Evolutionary conservation across 2,888 invertebrate genomes (phyloP), one percentile per base, ranked within the genome.

Genomic region (Stegophylla sp.): DNA sequence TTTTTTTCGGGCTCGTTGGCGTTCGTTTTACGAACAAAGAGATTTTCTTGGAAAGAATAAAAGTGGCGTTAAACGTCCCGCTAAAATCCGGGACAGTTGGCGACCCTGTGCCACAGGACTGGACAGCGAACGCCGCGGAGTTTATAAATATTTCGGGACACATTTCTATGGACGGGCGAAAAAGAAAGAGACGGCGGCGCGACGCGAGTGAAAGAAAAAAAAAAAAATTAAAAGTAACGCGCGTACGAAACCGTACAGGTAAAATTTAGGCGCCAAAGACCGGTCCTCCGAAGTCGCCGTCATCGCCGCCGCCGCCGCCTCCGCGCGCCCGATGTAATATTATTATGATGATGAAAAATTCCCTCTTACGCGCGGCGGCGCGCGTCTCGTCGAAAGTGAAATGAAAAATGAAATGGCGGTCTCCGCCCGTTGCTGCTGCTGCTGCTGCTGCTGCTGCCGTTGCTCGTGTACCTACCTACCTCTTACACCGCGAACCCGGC

Each of bases 201-300:
- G 15, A 1, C 1, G 48, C 3, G 51, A 20, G 20, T 17, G 53
- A 23, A 51, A n/a, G 51, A 51, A n/a, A 51, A 0, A 23, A 7
- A 26, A 15, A 17, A 53, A n/a, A 23, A 23, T 59, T 26, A 26
- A 59, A 59, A 59, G 12, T 9, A 59, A 59, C 56, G 26, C 23
- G 23, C 20, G 7, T 34, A 34, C 56, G 56, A 59, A 20, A n/a
- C 20, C 23, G 56, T 23, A 20, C 56, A 20, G 56, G 12, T 12
- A 56, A 56, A 75, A 53, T 75, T 75, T 75, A 66, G 75, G 64
- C 64, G 75, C 75, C 73, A 23, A 75, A 75, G 75, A 75, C 75
- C 75, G 75, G 75, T 75, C 75, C 64, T 41, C 51, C 75, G 73
- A 26, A 61, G 28, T 15, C 61, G 53, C 28, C 23, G 34, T n/a